phyloP scores from a whole-genome alignment of 2,888 invertebrate species.

The Tetanocera ferruginea region DNA sequence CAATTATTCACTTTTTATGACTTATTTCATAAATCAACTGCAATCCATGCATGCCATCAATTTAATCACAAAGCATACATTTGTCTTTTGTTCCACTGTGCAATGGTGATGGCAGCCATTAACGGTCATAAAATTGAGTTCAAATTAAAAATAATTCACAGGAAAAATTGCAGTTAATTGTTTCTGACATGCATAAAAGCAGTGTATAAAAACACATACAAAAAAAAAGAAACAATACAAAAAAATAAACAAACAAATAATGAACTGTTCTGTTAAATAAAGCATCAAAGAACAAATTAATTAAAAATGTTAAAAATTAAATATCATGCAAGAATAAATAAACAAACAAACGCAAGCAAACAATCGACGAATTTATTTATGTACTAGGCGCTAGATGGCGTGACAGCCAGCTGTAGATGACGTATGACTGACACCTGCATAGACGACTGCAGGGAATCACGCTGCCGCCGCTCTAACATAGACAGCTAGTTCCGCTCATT shows the following conservation, averaged over 20 bases:
- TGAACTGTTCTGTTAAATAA: background rate
- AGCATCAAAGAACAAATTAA: constrained; percentile 16
- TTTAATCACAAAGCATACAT: background rate
- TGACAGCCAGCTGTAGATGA: background rate
- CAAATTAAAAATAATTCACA: constrained; percentile 20
- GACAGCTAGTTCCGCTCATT: background rate
- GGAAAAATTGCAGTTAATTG: constrained; percentile 26
- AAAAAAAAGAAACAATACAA: background rate
- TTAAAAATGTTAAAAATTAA: constrained; percentile 6
- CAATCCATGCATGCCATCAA: background rate
- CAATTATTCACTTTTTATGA: too few species aligned
- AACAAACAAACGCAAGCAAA: background rate
- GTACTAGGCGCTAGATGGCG: background rate
- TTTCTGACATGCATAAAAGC: constrained; percentile 16
- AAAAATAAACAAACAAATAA: background rate
- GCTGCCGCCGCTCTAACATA: too few species aligned
- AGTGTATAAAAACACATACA: background rate
- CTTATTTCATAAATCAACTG: too few species aligned
- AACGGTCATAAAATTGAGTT: background rate
- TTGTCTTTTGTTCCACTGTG: constrained; percentile 15
- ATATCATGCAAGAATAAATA: background rate
- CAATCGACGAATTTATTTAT: too few species aligned
- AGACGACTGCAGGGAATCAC: too few species aligned
- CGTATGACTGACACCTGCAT: constrained; percentile 15
- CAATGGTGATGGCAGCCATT: background rate